These are phyloP conservation scores for Rhincodon typus DNA, from an alignment of 2,797 vertebrate genomes.

Conservation along the genomic window DNA sequence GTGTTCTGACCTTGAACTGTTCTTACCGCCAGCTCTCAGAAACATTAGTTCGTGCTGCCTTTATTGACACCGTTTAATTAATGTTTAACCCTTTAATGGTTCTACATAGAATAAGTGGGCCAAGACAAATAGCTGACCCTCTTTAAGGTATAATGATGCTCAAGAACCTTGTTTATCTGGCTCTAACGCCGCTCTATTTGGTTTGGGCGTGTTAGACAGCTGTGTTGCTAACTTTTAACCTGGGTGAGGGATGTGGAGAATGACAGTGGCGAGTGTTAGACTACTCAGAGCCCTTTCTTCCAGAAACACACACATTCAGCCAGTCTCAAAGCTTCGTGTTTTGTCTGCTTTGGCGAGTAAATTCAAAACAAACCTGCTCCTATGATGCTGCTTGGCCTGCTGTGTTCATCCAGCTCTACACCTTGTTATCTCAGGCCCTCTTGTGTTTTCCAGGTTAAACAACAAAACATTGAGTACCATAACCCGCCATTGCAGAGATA, in stretches of 20 bases:
- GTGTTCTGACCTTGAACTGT: constrained; percentile 21
- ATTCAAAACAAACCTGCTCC: constrained; percentile 9
- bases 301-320: neutral
- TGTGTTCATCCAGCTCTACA: too few species aligned
- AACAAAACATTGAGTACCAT: constrained; percentile 76
- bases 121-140: neutral
- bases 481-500: neutral
- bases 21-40: neutral
- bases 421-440: too few species aligned
- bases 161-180: neutral
- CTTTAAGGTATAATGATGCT: neutral
- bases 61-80: neutral
- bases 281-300: neutral
- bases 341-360: neutral
- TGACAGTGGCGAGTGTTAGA: too few species aligned
- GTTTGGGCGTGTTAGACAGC: neutral
- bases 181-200: neutral
- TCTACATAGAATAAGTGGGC: neutral
- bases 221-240: neutral
- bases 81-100: neutral
- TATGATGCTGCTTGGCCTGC: too few species aligned
- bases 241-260: too few species aligned
- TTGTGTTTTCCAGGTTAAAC: constrained; percentile 67
- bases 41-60: neutral
- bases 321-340: neutral